phyloP scores from a whole-genome alignment of 2,113 vertebrate genomes.

The Erinaceus europaeus region DNA sequence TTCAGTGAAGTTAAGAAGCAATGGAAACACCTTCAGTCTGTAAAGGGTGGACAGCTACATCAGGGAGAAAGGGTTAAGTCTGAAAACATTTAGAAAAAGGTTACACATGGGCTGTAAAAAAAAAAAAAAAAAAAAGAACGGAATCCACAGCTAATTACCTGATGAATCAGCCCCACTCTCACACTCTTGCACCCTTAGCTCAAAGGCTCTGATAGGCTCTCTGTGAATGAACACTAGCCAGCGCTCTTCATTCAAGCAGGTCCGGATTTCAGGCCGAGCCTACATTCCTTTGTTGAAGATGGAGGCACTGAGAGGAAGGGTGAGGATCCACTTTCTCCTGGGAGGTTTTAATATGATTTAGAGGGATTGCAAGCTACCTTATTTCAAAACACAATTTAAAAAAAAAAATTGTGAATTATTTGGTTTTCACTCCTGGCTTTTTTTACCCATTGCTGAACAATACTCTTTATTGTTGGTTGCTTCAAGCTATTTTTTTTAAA shows the following conservation, averaged over 20 bases:
- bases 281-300: not conserved
- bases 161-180: not conserved
- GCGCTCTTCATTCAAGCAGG: too few species aligned
- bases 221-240: too few species aligned
- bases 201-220: not conserved
- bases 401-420: not conserved
- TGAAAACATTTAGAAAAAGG: slow-evolving; percentile 7
- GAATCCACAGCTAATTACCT: not conserved
- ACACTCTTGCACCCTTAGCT: not conserved
- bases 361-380: slow-evolving; percentile 15
- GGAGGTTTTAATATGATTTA: slow-evolving; percentile 6
- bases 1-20: slow-evolving; percentile 26
- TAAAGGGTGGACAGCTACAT: not conserved
- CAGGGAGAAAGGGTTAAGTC: not conserved
- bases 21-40: slow-evolving; percentile 19
- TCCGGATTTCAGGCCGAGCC: too few species aligned
- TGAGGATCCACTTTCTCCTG: not conserved
- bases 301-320: not conserved
- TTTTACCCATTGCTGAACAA: not conserved
- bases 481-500: not conserved
- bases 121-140: not conserved
- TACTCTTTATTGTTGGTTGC: not conserved
- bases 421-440: not conserved
- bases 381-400: not conserved
- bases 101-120: not conserved